A percentile compares a stretch with the other conserved stretches of the same genome.
Conservation (phyloP, 2,888 invertebrate species). For the Therioaphis trifolii region DNA sequence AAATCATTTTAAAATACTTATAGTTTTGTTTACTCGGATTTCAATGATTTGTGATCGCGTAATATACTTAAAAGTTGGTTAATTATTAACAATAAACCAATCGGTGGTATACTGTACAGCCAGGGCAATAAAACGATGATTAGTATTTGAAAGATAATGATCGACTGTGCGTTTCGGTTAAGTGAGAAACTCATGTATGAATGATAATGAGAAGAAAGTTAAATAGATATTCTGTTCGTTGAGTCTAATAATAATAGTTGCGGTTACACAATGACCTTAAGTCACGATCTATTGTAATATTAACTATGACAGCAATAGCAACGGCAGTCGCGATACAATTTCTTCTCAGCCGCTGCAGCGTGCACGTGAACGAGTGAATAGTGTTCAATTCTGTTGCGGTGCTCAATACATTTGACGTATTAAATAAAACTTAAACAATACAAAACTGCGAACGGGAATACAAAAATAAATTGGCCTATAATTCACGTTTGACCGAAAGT, state of each 20-base stretch:
- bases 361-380: not conserved
- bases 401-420: not conserved
- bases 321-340: not conserved
- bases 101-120: too few species aligned
- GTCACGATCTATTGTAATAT: slow-evolving; percentile 46
- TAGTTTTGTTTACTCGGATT: too few species aligned
- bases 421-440: not conserved
- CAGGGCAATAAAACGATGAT: slow-evolving; percentile 33
- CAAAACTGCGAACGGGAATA: not conserved
- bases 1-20: too few species aligned
- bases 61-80: not conserved
- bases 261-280: slow-evolving; percentile 41
- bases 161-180: slow-evolving; percentile 20
- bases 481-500: slow-evolving; percentile 48
- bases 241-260: slow-evolving; percentile 14
- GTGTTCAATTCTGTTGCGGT: slow-evolving; percentile 4
- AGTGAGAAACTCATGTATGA: slow-evolving; percentile 1
- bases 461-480: slow-evolving; percentile 34
- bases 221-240: slow-evolving; percentile 27
- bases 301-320: slow-evolving; percentile 14
- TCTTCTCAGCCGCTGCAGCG: not conserved
- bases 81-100: too few species aligned
- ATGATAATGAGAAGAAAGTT: slow-evolving; percentile 53
- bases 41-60: not conserved
- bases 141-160: slow-evolving; percentile 7